Percentiles rank a stretch among this genome's conserved stretches.
Conservation (phyloP, 2,113 vertebrate genomes). For the Carlito syrichta region DNA sequence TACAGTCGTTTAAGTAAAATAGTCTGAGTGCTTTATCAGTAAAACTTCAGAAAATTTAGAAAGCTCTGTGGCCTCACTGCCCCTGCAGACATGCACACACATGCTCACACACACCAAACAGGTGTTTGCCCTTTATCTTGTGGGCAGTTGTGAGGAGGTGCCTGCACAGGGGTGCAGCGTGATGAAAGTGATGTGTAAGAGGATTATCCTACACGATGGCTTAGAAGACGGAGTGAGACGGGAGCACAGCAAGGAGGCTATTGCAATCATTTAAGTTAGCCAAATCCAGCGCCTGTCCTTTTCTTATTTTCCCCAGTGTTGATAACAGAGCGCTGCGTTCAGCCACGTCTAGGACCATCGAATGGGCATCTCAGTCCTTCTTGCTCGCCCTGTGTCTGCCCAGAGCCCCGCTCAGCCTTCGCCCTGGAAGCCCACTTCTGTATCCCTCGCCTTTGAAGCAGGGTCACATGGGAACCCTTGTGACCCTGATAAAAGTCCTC, state of each 20-base stretch:
- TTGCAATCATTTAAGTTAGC: not conserved
- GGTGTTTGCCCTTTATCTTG: not conserved
- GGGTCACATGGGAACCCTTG: not conserved
- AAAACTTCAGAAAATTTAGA: not conserved
- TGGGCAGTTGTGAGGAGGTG: not conserved
- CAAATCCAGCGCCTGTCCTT: not conserved
- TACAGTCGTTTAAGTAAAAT: not conserved
- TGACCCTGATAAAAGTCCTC: not conserved
- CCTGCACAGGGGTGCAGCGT: not conserved
- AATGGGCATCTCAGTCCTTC: rapidly evolving
- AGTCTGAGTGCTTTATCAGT: not conserved
- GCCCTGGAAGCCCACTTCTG: not conserved
- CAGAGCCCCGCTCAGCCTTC: no score
- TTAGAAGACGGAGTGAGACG: not conserved
- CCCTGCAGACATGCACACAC: not conserved
- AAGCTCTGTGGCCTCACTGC: not conserved
- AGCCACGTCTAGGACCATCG: not conserved
- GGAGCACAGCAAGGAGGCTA: not conserved
- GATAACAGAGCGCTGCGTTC: not conserved
- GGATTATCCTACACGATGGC: not conserved
- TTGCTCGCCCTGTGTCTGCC: no score
- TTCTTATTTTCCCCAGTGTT: not conserved
- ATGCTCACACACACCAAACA: not conserved
- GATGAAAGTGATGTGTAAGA: not conserved
- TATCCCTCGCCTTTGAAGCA: not conserved